Evolutionary conservation across 2,797 vertebrate species (phyloP).

Genomic region (Distichodus sexfasciatus): DNA sequence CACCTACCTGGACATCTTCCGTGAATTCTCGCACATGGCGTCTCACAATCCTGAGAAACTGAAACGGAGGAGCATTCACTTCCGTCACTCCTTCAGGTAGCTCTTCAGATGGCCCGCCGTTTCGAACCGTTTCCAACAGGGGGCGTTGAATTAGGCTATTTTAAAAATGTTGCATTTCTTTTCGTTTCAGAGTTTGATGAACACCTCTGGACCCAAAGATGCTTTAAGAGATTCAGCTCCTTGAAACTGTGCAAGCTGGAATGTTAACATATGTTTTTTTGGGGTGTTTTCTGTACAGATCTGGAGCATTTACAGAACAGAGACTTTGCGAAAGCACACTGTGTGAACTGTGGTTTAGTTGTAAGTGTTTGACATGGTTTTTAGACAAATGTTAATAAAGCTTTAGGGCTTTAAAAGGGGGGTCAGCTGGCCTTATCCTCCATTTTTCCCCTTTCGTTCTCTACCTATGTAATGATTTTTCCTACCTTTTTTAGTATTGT

Average conservation of each 20-base stretch:
- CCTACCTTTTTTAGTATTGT: background rate
- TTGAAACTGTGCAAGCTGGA: too few relatives aligned
- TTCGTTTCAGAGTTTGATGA: slow-evolving; percentile 40
- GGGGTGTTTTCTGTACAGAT: background rate
- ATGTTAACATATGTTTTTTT: too few relatives aligned
- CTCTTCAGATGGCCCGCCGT: background rate
- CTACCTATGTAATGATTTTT: background rate
- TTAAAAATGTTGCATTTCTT: slow-evolving; percentile 23
- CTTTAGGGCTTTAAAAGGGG: slow-evolving; percentile 46
- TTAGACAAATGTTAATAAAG: slow-evolving; percentile 30
- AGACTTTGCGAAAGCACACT: slow-evolving; percentile 2
- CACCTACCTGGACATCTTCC: slow-evolving; percentile 87
- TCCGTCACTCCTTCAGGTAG: slow-evolving; percentile 80
- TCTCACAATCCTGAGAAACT: slow-evolving; percentile 90
- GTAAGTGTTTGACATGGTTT: slow-evolving; percentile 26
- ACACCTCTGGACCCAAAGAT: background rate
- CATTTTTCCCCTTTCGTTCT: slow-evolving; percentile 18
- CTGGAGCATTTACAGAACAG: background rate
- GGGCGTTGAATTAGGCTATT: background rate
- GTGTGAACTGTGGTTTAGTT: background rate
- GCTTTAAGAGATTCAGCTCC: background rate
- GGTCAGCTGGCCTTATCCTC: slow-evolving; percentile 73
- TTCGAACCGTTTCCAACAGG: background rate
- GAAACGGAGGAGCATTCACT: slow-evolving; percentile 80
- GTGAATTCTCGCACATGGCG: slow-evolving; percentile 90